These are phyloP conservation scores for Campoplex nolae DNA, from an alignment of 2,888 invertebrate genomes.

Conservation along the genomic window DNA sequence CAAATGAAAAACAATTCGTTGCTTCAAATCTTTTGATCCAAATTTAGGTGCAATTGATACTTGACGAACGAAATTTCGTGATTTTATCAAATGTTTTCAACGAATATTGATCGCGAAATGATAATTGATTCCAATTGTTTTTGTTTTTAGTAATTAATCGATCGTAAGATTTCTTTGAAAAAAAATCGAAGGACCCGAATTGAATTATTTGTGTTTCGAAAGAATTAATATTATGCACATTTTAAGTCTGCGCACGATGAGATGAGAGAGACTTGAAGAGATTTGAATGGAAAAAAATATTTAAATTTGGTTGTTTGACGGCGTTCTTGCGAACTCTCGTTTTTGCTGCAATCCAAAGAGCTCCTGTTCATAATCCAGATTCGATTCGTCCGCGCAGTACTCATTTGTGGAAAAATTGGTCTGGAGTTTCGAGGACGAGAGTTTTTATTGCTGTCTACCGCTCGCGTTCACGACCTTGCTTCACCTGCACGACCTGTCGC, in stretches of 20 bases:
- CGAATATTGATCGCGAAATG: no score
- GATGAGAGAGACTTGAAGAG: neutral
- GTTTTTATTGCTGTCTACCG: conserved; percentile 29
- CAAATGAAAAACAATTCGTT: neutral
- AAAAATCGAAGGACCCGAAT: neutral
- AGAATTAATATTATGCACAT: neutral
- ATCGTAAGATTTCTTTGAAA: neutral
- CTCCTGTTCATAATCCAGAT: conserved; percentile 4
- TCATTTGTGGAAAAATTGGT: conserved; percentile 59
- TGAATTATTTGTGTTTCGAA: neutral
- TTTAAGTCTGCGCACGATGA: neutral
- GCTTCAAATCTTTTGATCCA: no score
- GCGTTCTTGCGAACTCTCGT: neutral
- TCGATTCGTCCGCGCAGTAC: conserved; percentile 9
- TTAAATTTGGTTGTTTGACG: conserved; percentile 1
- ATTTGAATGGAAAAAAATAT: conserved; percentile 14
- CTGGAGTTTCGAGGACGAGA: conserved; percentile 60
- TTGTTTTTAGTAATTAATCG: neutral
- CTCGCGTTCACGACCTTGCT: conserved; percentile 59
- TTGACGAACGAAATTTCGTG: neutral
- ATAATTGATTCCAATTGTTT: neutral
- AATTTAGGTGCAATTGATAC: neutral
- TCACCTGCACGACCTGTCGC: conserved; percentile 64
- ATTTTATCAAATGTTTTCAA: no score
- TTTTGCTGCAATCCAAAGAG: neutral